Evolutionary conservation across 2,888 invertebrate genomes (phyloP), one percentile per base, ranked within the genome.

Genomic region (Strigamia crassipes): DNA sequence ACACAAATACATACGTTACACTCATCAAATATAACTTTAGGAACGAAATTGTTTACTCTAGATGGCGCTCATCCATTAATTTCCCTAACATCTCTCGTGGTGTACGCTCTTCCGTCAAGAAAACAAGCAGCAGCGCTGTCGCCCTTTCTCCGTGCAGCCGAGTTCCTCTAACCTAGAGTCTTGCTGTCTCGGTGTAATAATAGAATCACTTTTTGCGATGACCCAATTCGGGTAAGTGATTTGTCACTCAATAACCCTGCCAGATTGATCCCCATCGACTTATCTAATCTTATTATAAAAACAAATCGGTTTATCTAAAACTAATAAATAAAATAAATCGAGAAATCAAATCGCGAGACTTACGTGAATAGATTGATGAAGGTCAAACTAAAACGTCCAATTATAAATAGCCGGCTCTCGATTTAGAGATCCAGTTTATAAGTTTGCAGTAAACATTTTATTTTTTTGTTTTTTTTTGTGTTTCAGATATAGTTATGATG

Each of bases 401-500:
- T 42, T 42, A 42, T 42, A 42, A 42, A 42, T 42, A 42, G 15
- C 4, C 12, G 42, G 4, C 12, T 42, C 42, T 42, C 42, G 12
- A 42, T 42, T 42, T 42, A 42, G 42, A 42, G 6, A 42, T 13
- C 13, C 15, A 10, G 4, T 42, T 13, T 10, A 12, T 42, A 15
- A 8, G 12, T n/a, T n/a, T n/a, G n/a, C n/a, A n/a, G n/a, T n/a
- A n/a, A n/a, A n/a, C n/a, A n/a, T n/a, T n/a, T n/a, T n/a, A n/a
- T n/a, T n/a, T n/a, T n/a, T n/a, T n/a, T n/a, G n/a, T n/a, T n/a
- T n/a, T n/a, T n/a, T n/a, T 10, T 21, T 21, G 8, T 23, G 9
- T 80, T 80, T 21, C 34, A 96, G 96, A 85, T 94, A 94, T 86
- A 93, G 93, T 0, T 96, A 94, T 87, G 96, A 96, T 87, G 91